Evolutionary conservation across 1,140 invertebrate species (phyloP).

Genomic region (Drosophila fuyamai): DNA sequence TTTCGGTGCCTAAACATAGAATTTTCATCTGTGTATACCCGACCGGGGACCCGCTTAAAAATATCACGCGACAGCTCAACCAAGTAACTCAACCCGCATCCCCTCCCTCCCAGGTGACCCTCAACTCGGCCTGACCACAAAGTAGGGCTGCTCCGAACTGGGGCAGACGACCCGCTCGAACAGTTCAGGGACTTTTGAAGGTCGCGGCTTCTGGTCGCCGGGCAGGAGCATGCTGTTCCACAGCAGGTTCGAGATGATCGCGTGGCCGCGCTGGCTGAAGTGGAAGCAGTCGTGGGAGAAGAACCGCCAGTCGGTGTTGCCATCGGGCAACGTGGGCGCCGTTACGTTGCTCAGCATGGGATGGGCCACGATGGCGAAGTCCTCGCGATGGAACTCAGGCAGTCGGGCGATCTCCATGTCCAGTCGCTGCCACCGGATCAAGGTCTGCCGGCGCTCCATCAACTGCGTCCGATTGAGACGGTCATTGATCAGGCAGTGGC

Average conservation of each 20-base stretch:
- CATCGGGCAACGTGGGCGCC: conserved; percentile 81
- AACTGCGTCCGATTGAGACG: conserved; percentile 39
- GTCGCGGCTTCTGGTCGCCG: conserved; percentile 55
- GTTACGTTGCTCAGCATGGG: conserved; percentile 84
- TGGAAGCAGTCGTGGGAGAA: conserved; percentile 91
- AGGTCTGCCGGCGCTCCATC: conserved; percentile 66
- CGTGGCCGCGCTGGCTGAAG: conserved; percentile 88
- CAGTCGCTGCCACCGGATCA: conserved; percentile 84
- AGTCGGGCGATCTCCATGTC: conserved; percentile 80
- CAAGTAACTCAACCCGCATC: conserved; percentile 9
- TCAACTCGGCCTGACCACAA: conserved; percentile 62
- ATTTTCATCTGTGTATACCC: conserved; percentile 6
- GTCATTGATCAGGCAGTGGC: conserved; percentile 86
- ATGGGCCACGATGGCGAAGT: conserved; percentile 88
- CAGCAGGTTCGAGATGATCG: conserved; percentile 85
- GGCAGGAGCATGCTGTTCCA: conserved; percentile 88
- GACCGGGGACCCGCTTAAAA: neutral
- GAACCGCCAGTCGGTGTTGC: conserved; percentile 86
- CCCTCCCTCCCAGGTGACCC: neutral
- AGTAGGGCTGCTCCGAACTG: conserved; percentile 53
- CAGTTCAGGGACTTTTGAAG: conserved; percentile 22
- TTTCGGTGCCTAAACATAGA: neutral
- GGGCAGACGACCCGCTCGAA: conserved; percentile 51
- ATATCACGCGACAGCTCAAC: neutral
- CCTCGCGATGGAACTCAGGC: conserved; percentile 76